Conservation (phyloP, 1,140 invertebrate species). For the Psix sp. region DNA sequence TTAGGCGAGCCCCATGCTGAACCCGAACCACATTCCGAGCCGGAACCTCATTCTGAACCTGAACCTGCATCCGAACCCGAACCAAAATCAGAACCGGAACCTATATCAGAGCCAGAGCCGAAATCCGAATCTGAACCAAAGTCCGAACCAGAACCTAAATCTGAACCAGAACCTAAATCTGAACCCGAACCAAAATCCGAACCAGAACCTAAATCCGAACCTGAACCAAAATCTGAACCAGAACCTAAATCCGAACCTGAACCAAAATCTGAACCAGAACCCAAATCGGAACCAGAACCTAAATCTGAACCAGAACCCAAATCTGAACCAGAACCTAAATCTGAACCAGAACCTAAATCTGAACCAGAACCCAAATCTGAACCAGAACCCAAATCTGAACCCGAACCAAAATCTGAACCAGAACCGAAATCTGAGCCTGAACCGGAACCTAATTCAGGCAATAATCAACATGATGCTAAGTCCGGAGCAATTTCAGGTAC, state of each 20-base stretch:
- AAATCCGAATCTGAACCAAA: conserved; percentile 68
- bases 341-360: conserved; percentile 75
- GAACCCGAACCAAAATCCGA: conserved; percentile 69
- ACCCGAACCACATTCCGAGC: conserved; percentile 69
- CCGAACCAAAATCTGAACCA: conserved; percentile 68
- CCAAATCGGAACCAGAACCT: conserved; percentile 76
- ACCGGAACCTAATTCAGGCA: conserved; percentile 73
- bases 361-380: conserved; percentile 76
- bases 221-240: conserved; percentile 70
- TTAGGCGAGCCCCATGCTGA: conserved; percentile 67
- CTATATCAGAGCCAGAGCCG: conserved; percentile 69
- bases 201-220: conserved; percentile 66
- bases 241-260: conserved; percentile 69
- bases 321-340: conserved; percentile 68
- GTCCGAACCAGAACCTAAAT: conserved; percentile 67
- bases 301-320: conserved; percentile 72
- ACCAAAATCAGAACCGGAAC: conserved; percentile 69
- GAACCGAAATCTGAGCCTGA: conserved; percentile 74
- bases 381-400: conserved; percentile 71
- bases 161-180: conserved; percentile 69
- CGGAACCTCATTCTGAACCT: conserved; percentile 67
- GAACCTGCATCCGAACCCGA: conserved; percentile 69
- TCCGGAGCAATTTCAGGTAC: conserved; percentile 69
- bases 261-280: conserved; percentile 69
- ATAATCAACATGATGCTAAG: conserved; percentile 74